Conservation (phyloP, 2,888 invertebrate genomes). For the Biston stratarius region DNA sequence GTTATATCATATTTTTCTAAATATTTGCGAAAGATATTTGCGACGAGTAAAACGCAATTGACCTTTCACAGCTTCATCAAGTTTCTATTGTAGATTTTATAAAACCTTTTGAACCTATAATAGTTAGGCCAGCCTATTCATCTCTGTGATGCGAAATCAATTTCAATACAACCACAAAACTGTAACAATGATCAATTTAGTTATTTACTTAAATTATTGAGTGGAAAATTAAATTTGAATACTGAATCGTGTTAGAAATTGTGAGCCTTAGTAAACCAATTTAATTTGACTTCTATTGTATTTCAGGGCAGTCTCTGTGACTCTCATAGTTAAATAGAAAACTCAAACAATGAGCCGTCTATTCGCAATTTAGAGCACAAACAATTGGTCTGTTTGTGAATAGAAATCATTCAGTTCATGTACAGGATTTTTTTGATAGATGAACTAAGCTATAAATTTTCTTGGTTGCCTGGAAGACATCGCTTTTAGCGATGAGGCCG, state of each 20-base stretch:
- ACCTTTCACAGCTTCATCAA: neutral
- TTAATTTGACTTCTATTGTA: slow-evolving; percentile 10
- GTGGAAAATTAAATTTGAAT: slow-evolving; percentile 5
- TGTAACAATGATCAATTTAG: slow-evolving; percentile 16
- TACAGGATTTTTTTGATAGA: too few species aligned
- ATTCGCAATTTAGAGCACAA: neutral
- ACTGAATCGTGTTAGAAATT: slow-evolving; percentile 5
- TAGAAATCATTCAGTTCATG: too few species aligned
- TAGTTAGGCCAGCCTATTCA: neutral
- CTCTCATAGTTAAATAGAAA: neutral
- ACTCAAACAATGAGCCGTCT: neutral
- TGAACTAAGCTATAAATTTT: too few species aligned
- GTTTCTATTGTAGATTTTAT: too few species aligned
- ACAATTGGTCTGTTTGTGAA: too few species aligned
- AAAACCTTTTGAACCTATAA: too few species aligned
- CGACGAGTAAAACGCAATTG: neutral
- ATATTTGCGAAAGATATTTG: too few species aligned
- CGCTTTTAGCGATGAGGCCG: too few species aligned
- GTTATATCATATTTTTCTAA: too few species aligned
- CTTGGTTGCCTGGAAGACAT: too few species aligned
- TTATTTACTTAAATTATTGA: neutral
- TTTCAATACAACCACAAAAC: slow-evolving; percentile 20
- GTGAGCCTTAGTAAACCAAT: slow-evolving; percentile 8
- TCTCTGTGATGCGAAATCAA: neutral
- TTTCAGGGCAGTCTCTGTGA: neutral